A percentile compares a stretch with the other conserved stretches of the same genome.
phyloP scores from a whole-genome alignment of 2,797 vertebrate species.

The Sebastes taczanowskii region DNA sequence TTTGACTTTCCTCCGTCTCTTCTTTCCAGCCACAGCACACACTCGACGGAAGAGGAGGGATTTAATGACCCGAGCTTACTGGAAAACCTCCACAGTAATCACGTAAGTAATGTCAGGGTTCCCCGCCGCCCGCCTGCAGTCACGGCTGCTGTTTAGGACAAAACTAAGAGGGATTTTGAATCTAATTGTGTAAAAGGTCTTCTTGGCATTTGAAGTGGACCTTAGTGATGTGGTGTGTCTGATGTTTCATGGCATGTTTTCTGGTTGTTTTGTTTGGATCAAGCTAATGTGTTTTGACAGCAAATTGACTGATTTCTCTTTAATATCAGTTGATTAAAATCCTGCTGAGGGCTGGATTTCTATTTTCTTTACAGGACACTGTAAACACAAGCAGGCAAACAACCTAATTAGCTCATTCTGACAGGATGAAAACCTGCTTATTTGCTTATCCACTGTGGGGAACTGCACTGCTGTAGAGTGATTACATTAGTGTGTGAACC shows the following conservation, averaged over 20 bases:
- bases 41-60: conserved; percentile 88
- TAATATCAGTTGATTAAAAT: conserved; percentile 21
- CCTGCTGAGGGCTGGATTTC: conserved; percentile 14
- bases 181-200: conserved; percentile 27
- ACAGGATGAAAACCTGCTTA: background rate
- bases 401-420: conserved; percentile 21
- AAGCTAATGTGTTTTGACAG: background rate
- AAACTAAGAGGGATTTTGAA: conserved; percentile 34
- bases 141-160: conserved; percentile 22
- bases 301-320: background rate
- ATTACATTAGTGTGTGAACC: background rate
- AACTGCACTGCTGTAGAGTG: background rate
- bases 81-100: conserved; percentile 97
- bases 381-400: conserved; percentile 23
- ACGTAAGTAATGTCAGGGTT: conserved; percentile 87
- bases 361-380: conserved; percentile 1
- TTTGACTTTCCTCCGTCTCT: conserved; percentile 49
- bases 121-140: conserved; percentile 7
- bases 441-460: conserved; percentile 7
- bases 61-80: conserved; percentile 94
- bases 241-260: background rate
- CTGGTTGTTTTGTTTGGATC: background rate
- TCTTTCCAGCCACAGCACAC: conserved; percentile 87
- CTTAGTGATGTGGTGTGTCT: background rate
- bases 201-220: background rate